Evolutionary conservation across 2,888 invertebrate genomes (phyloP).

Genomic region (Drosophila flavopinicola): DNA sequence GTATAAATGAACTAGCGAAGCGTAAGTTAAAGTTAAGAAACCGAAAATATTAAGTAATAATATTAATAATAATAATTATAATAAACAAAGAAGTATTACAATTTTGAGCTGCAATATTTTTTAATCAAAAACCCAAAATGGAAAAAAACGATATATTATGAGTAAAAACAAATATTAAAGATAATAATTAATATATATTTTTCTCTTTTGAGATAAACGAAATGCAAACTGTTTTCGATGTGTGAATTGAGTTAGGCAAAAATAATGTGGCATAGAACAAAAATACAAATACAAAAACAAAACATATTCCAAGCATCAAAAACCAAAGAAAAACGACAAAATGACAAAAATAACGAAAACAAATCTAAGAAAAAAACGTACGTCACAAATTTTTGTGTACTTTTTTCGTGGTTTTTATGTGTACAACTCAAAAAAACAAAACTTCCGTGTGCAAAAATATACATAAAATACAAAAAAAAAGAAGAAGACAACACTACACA

Average conservation of each 20-base stretch:
- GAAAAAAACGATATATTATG: conserved; percentile 24
- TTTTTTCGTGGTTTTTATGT: conserved; percentile 67
- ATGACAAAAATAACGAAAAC: conserved; percentile 30
- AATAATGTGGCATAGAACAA: conserved; percentile 22
- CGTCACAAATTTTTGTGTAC: conserved; percentile 60
- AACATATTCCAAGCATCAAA: conserved; percentile 74
- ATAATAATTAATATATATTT: conserved; percentile 80
- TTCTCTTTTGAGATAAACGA: conserved; percentile 81
- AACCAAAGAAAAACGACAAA: conserved; percentile 63
- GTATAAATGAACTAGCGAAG: conserved; percentile 11
- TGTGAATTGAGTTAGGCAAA: conserved; percentile 75
- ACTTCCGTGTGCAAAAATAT: conserved; percentile 71
- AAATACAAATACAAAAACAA: conserved; percentile 32
- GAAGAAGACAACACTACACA: conserved; percentile 24
- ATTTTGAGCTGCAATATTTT: conserved; percentile 80
- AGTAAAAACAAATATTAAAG: conserved; percentile 55
- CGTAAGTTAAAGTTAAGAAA: neutral
- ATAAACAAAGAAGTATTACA: conserved; percentile 66
- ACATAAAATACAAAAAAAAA: conserved; percentile 22
- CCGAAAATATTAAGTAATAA: conserved; percentile 30
- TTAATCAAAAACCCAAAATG: conserved; percentile 70
- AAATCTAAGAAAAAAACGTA: conserved; percentile 35
- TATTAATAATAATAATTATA: conserved; percentile 41
- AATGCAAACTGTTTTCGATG: conserved; percentile 69
- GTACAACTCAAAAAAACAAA: conserved; percentile 60